Conservation (phyloP, 2,888 invertebrate genomes). For the Belgica antarctica region DNA sequence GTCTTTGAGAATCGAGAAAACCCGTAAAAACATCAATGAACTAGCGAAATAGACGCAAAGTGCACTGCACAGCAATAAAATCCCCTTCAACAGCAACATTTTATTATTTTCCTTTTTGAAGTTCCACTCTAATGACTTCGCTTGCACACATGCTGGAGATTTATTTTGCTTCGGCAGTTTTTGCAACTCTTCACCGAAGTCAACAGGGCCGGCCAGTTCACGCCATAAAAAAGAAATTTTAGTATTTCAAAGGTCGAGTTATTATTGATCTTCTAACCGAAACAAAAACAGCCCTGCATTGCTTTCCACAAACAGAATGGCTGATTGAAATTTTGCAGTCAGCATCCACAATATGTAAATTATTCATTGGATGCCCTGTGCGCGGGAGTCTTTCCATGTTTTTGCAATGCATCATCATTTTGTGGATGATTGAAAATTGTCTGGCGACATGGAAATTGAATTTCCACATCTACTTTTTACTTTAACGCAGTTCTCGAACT, state of each 20-base stretch:
- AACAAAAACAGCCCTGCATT: too few relatives aligned
- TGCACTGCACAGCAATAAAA: conserved; percentile 11
- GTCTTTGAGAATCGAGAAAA: not conserved
- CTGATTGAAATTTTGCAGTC: conserved; percentile 15
- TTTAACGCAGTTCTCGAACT: too few relatives aligned
- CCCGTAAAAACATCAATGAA: not conserved
- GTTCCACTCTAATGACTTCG: conserved; percentile 7
- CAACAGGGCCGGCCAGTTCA: too few relatives aligned
- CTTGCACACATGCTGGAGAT: not conserved
- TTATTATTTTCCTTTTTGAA: conserved; percentile 15
- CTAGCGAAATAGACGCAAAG: not conserved
- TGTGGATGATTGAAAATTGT: conserved; percentile 22
- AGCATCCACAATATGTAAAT: not conserved
- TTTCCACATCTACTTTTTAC: not conserved
- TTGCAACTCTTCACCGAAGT: too few relatives aligned
- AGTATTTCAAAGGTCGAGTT: too few relatives aligned
- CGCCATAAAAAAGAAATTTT: too few relatives aligned
- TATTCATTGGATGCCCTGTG: not conserved
- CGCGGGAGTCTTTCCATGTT: not conserved
- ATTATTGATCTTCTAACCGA: too few relatives aligned
- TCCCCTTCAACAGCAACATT: too few relatives aligned
- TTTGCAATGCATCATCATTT: conserved; percentile 8
- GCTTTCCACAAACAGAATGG: too few relatives aligned
- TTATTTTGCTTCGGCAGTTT: not conserved
- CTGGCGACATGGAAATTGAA: conserved; percentile 24